phyloP scores from a whole-genome alignment of 2,797 vertebrate species.

The Coccyzus lansbergi region DNA sequence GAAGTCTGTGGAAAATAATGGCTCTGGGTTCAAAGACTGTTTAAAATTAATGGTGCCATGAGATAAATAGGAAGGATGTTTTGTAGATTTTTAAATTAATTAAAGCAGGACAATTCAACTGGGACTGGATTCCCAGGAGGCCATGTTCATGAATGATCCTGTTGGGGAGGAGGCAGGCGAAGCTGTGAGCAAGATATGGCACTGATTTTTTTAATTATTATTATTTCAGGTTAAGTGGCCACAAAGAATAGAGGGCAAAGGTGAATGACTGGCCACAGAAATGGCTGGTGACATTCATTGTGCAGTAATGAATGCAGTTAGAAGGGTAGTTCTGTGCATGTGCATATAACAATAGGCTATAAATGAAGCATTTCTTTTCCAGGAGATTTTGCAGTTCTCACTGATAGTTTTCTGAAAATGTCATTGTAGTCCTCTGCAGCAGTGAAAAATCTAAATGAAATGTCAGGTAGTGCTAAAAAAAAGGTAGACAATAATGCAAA shows the following conservation, averaged over 20 bases:
- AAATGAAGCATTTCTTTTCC: not conserved
- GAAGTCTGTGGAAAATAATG: not conserved
- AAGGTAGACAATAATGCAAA: not conserved
- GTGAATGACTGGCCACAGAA: not conserved
- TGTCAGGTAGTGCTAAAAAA: not conserved
- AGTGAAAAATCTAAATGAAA: not conserved
- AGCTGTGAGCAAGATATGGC: not conserved
- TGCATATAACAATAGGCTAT: not conserved
- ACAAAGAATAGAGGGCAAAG: not conserved
- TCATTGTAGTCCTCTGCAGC: not conserved
- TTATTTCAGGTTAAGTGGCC: not conserved
- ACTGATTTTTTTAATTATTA: not conserved
- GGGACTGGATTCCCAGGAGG: not conserved
- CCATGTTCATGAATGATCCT: not conserved
- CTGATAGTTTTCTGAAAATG: not conserved
- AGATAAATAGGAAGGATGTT: not conserved
- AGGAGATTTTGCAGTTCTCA: not conserved
- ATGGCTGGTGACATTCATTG: not conserved
- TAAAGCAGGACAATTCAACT: not conserved
- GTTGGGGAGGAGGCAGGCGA: too few species aligned
- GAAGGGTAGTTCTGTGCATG: not conserved
- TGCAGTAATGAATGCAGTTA: not conserved
- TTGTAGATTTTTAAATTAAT: not conserved
- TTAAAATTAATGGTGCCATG: not conserved
- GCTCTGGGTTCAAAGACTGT: not conserved